These are phyloP conservation scores for Protobothrops mucrosquamatus DNA, from an alignment of 2,113 vertebrate species.

Conservation along the genomic window DNA sequence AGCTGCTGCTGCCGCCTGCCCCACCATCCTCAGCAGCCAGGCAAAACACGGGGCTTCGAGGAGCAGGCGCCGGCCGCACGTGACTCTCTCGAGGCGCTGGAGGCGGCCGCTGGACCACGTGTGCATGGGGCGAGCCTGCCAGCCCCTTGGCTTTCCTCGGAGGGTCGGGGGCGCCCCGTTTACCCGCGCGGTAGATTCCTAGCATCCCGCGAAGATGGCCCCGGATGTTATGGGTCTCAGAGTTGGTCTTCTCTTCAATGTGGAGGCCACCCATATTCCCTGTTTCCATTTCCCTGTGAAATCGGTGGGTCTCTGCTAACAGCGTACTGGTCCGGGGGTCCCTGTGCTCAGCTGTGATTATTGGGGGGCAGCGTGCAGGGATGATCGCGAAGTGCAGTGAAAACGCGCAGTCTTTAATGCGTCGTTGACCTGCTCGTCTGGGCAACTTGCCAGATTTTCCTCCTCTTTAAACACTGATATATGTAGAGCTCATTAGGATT, in stretches of 20 bases:
- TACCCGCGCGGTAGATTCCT: background rate
- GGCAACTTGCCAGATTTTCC: background rate
- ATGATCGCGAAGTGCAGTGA: background rate
- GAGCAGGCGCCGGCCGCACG: slow-evolving; percentile 12
- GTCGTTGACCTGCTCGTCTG: background rate
- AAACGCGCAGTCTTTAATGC: background rate
- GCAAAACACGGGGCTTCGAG: background rate
- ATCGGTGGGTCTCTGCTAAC: background rate
- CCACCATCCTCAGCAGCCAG: slow-evolving; percentile 15
- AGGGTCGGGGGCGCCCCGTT: background rate
- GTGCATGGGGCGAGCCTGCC: background rate
- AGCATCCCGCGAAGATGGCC: background rate
- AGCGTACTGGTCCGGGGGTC: background rate
- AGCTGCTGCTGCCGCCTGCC: background rate
- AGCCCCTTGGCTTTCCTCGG: background rate
- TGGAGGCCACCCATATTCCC: background rate
- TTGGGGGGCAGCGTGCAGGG: background rate
- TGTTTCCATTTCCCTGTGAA: background rate
- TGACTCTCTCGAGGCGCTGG: background rate
- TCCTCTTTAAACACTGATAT: background rate
- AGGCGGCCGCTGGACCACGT: slow-evolving; percentile 1
- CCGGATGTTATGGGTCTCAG: background rate
- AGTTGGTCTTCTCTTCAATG: background rate
- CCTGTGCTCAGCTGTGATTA: background rate
- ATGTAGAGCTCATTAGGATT: background rate